Base-by-base conservation (phyloP, 1,140 invertebrate genomes). In the Psilanteris sp. region DNA sequence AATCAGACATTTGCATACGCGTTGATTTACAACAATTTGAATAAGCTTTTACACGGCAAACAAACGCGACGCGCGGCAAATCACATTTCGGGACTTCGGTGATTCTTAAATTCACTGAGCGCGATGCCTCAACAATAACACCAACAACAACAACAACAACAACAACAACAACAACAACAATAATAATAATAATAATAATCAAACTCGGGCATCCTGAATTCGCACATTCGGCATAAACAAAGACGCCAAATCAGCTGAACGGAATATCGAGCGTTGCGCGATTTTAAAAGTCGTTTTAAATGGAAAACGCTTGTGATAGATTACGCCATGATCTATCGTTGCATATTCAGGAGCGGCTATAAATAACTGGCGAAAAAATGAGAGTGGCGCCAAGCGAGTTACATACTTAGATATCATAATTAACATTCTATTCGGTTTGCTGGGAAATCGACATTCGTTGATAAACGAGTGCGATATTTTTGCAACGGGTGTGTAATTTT, bases 261-360 rank as follows among this genome's bases (percentile, higher is more conserved):
- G 61, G 55, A 54, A 15, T 39, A 46, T 57, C 50, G 20, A 68
- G 43, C 26, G 36, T 37, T 66, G 6, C 9, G 18, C 16, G 39
- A 50, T 44, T 68, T 54, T 26, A 75, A 75, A 75, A 68, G 46
- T 41, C 29, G 20, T 54, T 24, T 75, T 48, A 68, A 75, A 68
- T 75, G 55, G 55, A 68, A 75, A 75, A 62, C 15, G 62, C 43
- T 13, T 36, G 72, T 75, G 64, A 75, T 75, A 62, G 62, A 75
- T 68, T 68, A 55, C 72, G 62, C 64, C 72, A 75, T 10, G 26
- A 32, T 52, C 43, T 67, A 46, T 67, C 62, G 31, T 75, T 75
- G 55, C 62, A 75, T 75, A 75, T 75, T 68, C 72, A 75, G 50
- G 32, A 68, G 27, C 39, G 54, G 39, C 62, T 74, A 75, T 75